phyloP scores from a whole-genome alignment of 1,140 invertebrate species.

The Eufriesea mexicana region DNA sequence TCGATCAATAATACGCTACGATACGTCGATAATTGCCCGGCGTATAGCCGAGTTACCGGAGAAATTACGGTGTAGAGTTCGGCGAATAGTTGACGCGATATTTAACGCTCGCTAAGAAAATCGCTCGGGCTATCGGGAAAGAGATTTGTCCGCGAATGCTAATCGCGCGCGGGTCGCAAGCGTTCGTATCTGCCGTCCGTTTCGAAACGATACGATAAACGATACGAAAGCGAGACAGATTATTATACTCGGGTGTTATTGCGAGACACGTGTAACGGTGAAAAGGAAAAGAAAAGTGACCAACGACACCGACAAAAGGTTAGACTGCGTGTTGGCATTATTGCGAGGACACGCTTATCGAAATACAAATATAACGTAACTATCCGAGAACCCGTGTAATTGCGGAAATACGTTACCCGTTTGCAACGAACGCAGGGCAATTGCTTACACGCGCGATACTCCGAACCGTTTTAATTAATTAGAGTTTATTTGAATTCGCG shows the following conservation, averaged over 20 bases:
- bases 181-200: constrained; percentile 30
- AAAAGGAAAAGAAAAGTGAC: constrained; percentile 24
- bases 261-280: background rate
- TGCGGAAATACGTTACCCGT: background rate
- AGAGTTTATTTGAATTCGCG: background rate
- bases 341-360: background rate
- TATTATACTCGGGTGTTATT: constrained; percentile 14
- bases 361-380: background rate
- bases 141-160: constrained; percentile 14
- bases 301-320: constrained; percentile 18
- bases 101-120: constrained; percentile 16
- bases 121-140: constrained; percentile 8
- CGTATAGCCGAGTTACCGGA: background rate
- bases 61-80: constrained; percentile 1
- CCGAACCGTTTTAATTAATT: constrained; percentile 8
- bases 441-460: no score
- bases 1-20: background rate
- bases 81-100: background rate
- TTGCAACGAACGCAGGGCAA: no score
- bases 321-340: background rate
- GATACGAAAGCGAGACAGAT: constrained; percentile 30
- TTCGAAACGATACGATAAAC: constrained; percentile 33
- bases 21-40: background rate
- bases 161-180: background rate
- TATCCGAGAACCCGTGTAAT: background rate